These are phyloP conservation scores for Protonemura montana DNA, from an alignment of 2,888 invertebrate species.

Conservation along the genomic window DNA sequence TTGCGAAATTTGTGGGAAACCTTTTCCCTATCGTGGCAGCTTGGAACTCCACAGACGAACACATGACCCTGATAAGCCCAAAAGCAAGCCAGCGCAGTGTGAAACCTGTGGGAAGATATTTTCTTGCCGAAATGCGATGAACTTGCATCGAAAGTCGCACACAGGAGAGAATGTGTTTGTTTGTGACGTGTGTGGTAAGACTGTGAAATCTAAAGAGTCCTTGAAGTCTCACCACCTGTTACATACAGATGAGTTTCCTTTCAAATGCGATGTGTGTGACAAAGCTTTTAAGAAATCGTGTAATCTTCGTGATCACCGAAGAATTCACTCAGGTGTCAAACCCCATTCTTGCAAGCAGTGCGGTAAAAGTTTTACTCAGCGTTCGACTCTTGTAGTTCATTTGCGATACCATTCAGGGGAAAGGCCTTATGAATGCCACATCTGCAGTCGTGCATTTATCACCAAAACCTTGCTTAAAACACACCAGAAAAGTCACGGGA, in stretches of 20 bases:
- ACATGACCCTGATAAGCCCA: not conserved
- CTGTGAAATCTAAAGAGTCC: conserved; percentile 61
- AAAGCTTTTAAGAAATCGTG: conserved; percentile 44
- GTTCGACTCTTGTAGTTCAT: conserved; percentile 45
- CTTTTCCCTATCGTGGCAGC: conserved; percentile 49
- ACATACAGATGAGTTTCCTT: conserved; percentile 53
- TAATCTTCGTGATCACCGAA: conserved; percentile 37
- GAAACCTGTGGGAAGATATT: conserved; percentile 29
- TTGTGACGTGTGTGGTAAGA: conserved; percentile 57
- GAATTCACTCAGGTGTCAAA: conserved; percentile 47
- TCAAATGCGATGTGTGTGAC: conserved; percentile 53
- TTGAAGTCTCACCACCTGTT: conserved; percentile 54
- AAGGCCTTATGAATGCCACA: conserved; percentile 42
- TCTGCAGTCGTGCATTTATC: conserved; percentile 30
- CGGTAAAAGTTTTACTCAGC: conserved; percentile 43
- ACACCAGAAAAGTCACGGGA: conserved; percentile 27
- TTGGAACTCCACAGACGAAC: not conserved
- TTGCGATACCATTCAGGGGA: conserved; percentile 47
- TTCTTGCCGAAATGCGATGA: not conserved
- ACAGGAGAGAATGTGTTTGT: conserved; percentile 49
- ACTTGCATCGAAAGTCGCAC: conserved; percentile 54
- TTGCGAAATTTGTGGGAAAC: conserved; percentile 55
- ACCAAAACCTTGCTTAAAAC: not conserved
- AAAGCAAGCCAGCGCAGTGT: not conserved
- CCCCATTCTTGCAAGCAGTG: conserved; percentile 42